Evolutionary conservation across 1,140 invertebrate genomes (phyloP).

Genomic region (Adoxophyes honmai): DNA sequence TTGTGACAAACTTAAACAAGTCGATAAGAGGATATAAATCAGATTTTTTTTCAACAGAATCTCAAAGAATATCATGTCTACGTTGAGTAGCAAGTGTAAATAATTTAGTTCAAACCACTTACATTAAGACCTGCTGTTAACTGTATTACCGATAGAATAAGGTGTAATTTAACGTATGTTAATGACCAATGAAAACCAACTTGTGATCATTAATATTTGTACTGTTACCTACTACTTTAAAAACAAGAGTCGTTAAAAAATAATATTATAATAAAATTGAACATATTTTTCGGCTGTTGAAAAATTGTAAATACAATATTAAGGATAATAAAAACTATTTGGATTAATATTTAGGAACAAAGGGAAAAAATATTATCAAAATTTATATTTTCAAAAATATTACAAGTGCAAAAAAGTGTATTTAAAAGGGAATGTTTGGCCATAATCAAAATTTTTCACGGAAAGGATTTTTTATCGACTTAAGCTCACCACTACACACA

Average conservation of each 20-base stretch:
- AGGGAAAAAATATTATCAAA: constrained; percentile 75
- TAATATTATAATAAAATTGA: constrained; percentile 73
- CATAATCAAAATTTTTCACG: constrained; percentile 66
- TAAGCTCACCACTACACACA: constrained; percentile 61
- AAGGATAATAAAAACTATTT: constrained; percentile 76
- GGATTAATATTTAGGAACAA: constrained; percentile 76
- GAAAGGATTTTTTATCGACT: constrained; percentile 70
- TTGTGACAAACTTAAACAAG: too few relatives aligned
- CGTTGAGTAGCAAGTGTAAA: constrained; percentile 41
- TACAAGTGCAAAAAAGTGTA: constrained; percentile 74
- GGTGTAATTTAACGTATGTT: constrained; percentile 76
- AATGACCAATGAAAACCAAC: constrained; percentile 79
- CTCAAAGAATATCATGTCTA: too few relatives aligned
- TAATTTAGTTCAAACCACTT: constrained; percentile 52
- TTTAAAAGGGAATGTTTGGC: constrained; percentile 74
- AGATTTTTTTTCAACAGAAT: too few relatives aligned
- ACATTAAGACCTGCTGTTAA: constrained; percentile 66
- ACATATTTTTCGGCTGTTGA: constrained; percentile 77
- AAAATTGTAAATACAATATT: constrained; percentile 77
- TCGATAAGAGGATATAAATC: too few relatives aligned
- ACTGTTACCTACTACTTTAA: constrained; percentile 76
- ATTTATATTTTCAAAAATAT: constrained; percentile 78
- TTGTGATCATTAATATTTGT: constrained; percentile 78
- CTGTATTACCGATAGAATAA: constrained; percentile 66
- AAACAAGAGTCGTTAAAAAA: constrained; percentile 77